Percentiles rank a stretch among this genome's conserved stretches.
Evolutionary conservation across 2,797 vertebrate genomes (phyloP).

Genomic region (Sardinella longiceps): DNA sequence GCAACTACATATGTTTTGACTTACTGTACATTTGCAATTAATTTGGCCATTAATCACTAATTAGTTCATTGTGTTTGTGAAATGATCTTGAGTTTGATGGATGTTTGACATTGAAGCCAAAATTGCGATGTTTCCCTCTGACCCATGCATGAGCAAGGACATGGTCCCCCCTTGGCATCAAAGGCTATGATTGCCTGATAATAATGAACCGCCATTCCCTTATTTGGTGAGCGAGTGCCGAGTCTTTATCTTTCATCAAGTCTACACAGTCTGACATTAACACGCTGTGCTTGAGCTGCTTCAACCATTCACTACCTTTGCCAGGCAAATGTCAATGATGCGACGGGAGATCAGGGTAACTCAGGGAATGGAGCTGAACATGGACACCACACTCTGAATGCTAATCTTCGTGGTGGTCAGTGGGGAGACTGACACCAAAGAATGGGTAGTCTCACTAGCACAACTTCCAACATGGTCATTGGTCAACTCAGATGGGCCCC

Average conservation of each 20-base stretch:
- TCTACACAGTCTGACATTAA: neutral
- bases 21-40: neutral
- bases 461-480: neutral
- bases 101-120: neutral
- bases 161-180: neutral
- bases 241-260: slow-evolving; percentile 12
- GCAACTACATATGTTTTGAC: neutral
- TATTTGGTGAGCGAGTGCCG: neutral
- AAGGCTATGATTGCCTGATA: neutral
- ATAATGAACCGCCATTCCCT: neutral
- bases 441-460: neutral
- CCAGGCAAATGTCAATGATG: slow-evolving; percentile 18
- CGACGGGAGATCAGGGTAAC: neutral
- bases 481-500: too few species aligned
- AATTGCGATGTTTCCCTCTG: neutral
- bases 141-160: neutral
- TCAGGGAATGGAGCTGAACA: neutral
- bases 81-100: neutral
- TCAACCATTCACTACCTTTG: neutral
- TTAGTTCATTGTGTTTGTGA: neutral
- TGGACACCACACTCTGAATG: neutral
- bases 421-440: neutral
- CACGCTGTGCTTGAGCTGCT: slow-evolving; percentile 3
- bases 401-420: neutral
- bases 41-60: slow-evolving; percentile 10